A percentile compares a stretch with the other conserved stretches of the same genome.
phyloP scores from a whole-genome alignment of 2,113 vertebrate species.

The Benitochromis conjunctus region DNA sequence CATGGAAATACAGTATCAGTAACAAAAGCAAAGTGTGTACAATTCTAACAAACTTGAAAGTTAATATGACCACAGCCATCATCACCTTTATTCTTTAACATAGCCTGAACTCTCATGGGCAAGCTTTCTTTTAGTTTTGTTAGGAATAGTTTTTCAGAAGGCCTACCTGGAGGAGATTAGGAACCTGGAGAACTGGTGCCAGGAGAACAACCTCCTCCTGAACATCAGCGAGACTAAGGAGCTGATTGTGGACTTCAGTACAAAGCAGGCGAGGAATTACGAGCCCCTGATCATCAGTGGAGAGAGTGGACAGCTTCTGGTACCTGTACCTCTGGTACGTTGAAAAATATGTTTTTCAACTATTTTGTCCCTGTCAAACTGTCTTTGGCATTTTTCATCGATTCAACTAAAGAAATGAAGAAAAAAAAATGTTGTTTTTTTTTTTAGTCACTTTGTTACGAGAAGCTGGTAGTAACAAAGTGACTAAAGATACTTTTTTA shows the following conservation, averaged over 20 bases:
- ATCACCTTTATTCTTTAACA: background rate
- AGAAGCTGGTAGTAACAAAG: background rate
- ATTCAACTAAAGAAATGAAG: background rate
- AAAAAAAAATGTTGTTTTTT: fast-evolving
- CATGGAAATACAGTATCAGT: background rate
- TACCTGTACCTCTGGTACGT: too few relatives aligned
- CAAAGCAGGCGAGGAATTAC: too few relatives aligned
- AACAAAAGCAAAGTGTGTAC: background rate
- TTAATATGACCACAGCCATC: background rate
- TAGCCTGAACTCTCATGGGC: background rate
- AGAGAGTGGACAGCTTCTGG: too few relatives aligned
- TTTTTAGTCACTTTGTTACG: too few relatives aligned
- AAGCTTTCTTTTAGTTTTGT: fast-evolving
- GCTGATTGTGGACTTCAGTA: too few relatives aligned
- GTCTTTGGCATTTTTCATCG: background rate
- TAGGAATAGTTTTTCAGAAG: background rate
- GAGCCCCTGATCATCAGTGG: too few relatives aligned
- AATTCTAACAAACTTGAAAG: background rate
- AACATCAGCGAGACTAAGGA: too few relatives aligned
- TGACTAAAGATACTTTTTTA: background rate
- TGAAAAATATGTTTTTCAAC: background rate
- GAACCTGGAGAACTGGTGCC: too few relatives aligned
- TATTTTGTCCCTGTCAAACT: background rate
- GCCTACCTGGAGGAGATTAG: too few relatives aligned
- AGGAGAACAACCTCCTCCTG: too few relatives aligned